Percentiles rank a stretch among this genome's conserved stretches.
phyloP scores from a whole-genome alignment of 2,113 vertebrate genomes.

The Tiliqua scincoides region DNA sequence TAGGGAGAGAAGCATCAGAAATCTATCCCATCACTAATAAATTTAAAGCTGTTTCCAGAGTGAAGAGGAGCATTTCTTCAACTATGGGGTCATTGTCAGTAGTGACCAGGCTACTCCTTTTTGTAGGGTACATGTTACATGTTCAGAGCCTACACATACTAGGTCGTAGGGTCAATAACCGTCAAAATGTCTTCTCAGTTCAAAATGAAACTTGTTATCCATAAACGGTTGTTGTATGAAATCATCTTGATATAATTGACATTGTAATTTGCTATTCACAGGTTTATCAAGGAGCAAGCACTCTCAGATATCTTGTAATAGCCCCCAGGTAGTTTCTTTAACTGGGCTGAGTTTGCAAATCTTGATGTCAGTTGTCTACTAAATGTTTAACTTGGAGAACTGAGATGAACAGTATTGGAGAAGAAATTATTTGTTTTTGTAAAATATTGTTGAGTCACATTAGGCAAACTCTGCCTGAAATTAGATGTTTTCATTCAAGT shows the following conservation, averaged over 20 bases:
- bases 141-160: background rate
- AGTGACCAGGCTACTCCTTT: background rate
- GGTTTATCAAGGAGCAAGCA: background rate
- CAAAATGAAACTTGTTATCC: background rate
- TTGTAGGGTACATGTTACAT: background rate
- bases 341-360: background rate
- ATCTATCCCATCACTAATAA: background rate
- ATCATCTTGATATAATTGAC: background rate
- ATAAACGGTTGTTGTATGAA: background rate
- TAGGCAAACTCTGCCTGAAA: background rate
- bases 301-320: background rate
- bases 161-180: background rate
- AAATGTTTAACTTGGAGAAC: background rate
- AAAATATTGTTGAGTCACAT: constrained; percentile 23
- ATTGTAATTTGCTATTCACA: background rate
- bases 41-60: background rate
- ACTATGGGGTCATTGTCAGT: background rate
- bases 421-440: constrained; percentile 2
- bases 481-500: constrained; percentile 19
- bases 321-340: background rate
- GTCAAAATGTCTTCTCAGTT: background rate
- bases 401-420: background rate
- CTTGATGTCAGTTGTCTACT: background rate
- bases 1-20: background rate
- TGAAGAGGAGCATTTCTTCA: background rate